Base-by-base conservation (phyloP, 2,888 invertebrate genomes). In the Troilus luridus region DNA sequence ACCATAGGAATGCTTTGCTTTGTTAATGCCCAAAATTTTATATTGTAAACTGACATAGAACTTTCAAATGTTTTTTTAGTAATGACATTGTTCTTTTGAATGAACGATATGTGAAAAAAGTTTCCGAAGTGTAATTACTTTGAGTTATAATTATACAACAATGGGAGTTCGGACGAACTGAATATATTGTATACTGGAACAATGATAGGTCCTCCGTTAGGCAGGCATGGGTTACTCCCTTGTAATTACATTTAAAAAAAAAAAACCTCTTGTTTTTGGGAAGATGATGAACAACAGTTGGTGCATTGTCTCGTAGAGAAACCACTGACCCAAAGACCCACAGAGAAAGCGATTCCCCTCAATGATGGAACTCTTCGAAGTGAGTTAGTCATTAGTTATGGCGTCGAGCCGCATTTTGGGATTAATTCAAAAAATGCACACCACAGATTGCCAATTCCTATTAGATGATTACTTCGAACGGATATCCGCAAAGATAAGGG, bases 271-370 rank as follows among this genome's bases (percentile, higher is more conserved):
- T 27, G 2, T 77, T 54, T 41, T 27, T 12, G 81, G 9, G 2
- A 41, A 21, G 56, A 56, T 17, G 81, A 6, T 9, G 81, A 54
- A 10, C 21, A 81, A 81, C 3, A 9, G 21, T 19, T 7, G 81
- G 9, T 0, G 19, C 56, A 81, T 81, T 81, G 81, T 81, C 56
- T 21, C 0, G 27, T n/a, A 56, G 81, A 81, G 81, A 81, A 81
- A 81, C 81, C 10, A 21, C 56, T 81, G 81, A 81, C 81, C 81
- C 56, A 11, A 56, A 81, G 81, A 81, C 81, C 81, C 11, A 81
- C 56, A 81, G 81, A 54, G 81, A 81, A 81, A 81, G 81, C 81
- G 56, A 54, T 56, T 56, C 56, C 54, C 81, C 21, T 54, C 81
- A 21, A 11, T 12, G 81, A 81, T 6, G 21, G 14, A 27, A 9